Evolutionary conservation across 2,797 vertebrate genomes (phyloP), one percentile per base, ranked within the genome.

Genomic region (Lacerta bilineata): DNA sequence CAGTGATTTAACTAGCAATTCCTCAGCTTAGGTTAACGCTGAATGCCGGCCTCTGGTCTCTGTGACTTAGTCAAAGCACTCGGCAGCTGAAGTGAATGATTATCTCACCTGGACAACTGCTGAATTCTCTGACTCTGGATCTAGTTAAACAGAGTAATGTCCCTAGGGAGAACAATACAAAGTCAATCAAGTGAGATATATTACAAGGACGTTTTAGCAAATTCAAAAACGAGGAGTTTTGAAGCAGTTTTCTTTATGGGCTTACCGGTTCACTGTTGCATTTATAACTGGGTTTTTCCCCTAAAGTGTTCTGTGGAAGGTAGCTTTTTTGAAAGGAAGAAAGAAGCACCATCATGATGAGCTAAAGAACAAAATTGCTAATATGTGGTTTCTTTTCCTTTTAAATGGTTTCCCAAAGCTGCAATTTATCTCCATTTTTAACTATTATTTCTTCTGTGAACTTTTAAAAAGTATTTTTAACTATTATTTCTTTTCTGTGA

Each of bases 381-480:
- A 39, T 87, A 84, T 72, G 76, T 72, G 55, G 17, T 69, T 87
- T 93, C 89, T 89, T 93, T 90, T 89, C 1, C 46, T 41, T 10
- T 91, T 33, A 87, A 41, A 36, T n/a, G 88, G 29, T 79, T 86
- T 87, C 20, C 61, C 84, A 43, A 85, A 72, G 13, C 50, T 50
- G 50, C 1, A 10, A 87, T 88, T 91, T 0, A 76, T 83, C 6
- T 88, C 89, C 80, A 10, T 0, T 46, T 90, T 84, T 15, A 23
- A 84, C 85, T 5, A 83, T 39, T 41, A 83, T 74, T 74, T 87
- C 27, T 82, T 84, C 83, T 87, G 80, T 93, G 80, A 77, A 66
- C 74, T 83, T 94, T 90, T 84, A 90, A 92, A 82, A 90, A 88
- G 59, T 43, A 77, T 10, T 33, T 69, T 18, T 76, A 59, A 64